Evolutionary conservation across 2,888 invertebrate genomes (phyloP), one percentile per base, ranked within the genome.

Genomic region (Lypha dubia): DNA sequence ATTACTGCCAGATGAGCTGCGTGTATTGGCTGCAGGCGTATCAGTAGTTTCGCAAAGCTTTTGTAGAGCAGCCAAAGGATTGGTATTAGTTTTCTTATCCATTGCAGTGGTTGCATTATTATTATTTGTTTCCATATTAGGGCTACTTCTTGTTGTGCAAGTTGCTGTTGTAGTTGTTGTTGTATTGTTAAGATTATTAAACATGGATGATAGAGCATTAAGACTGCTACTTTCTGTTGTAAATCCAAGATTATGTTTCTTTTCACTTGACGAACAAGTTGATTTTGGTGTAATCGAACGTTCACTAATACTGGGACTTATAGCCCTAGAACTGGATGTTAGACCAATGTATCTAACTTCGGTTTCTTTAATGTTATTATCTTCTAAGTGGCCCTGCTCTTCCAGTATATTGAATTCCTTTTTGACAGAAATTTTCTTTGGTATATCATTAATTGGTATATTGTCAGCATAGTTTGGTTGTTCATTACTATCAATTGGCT

Each of bases 41-140:
- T 98, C 98, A 87, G 98, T 97, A 93, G 98, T 98, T 92, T 98
- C 98, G 93, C 98, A 98, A 32, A 99, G 94, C 92, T 98, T 98
- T 91, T 99, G 98, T 75, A 99, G 93, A 1, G 98, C 98, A 22
- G 98, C 98, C 88, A 99, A 92, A 7, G 99, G 99, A 93, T 99
- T 98, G 88, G 97, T 96, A 41, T 90, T 91, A 0, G 89, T 85
- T 62, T 91, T 91, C 83, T 92, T 60, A 38, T 74, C 24, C 68
- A 53, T 63, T 77, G 77, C 24, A 79, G 56, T 70, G 87, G 53
- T 83, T 87, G 68, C 87, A 49, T 84, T 73, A 51, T 84, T 89
- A 60, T 87, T 88, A 73, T 84, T 82, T 28, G 79, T 20, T 41
- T 79, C 86, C 0, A 46, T 24, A 8, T 17, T 62, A 5, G 51